Percentiles rank a stretch among this genome's conserved stretches.
Conservation (phyloP, 2,888 invertebrate genomes). For the Watsonalla binaria region DNA sequence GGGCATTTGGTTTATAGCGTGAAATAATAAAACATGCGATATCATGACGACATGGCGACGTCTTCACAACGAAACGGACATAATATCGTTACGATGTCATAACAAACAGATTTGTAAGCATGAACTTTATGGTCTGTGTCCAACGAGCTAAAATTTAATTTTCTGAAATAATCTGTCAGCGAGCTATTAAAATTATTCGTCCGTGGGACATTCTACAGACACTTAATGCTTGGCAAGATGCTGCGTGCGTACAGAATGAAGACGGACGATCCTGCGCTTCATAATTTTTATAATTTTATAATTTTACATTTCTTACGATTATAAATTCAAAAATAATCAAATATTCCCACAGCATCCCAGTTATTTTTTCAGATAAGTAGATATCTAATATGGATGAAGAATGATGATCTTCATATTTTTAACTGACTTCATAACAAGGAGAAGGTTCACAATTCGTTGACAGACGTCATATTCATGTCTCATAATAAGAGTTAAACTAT, state of each 20-base stretch:
- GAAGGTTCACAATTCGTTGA: no score
- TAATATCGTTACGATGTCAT: conserved; percentile 78
- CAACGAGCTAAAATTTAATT: conserved; percentile 78
- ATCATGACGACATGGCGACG: conserved; percentile 64
- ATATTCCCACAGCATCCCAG: no score
- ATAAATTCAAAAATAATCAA: background rate
- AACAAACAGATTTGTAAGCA: conserved; percentile 79
- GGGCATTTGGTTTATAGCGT: conserved; percentile 55
- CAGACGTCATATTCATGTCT: no score
- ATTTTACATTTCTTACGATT: background rate
- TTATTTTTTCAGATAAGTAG: no score
- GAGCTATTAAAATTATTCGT: conserved; percentile 73
- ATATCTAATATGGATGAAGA: no score
- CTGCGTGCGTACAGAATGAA: conserved; percentile 17
- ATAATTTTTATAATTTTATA: conserved; percentile 12
- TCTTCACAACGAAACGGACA: conserved; percentile 72
- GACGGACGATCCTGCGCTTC: conserved; percentile 17
- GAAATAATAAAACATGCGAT: conserved; percentile 72
- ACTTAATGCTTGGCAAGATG: conserved; percentile 44
- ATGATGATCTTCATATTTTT: no score
- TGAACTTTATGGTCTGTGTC: conserved; percentile 76
- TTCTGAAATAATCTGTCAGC: conserved; percentile 77
- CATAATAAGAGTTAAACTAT: no score
- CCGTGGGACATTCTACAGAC: conserved; percentile 49
- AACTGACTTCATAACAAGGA: no score